A percentile compares a stretch with the other conserved stretches of the same genome.
These are phyloP conservation scores for Ladona fulva DNA, from an alignment of 1,140 invertebrate species.

Conservation along the genomic window DNA sequence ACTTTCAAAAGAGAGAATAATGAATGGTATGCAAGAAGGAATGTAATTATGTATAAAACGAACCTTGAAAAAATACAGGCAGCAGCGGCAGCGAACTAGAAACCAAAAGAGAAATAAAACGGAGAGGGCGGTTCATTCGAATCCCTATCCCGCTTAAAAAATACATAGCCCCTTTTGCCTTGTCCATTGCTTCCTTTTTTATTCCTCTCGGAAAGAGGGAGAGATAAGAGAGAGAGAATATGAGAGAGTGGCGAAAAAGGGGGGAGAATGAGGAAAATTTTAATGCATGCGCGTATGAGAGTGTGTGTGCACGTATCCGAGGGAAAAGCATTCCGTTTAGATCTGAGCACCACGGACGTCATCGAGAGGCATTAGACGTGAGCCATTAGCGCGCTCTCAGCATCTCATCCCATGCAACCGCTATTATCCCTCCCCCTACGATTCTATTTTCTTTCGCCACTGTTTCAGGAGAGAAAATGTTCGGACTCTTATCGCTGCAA, in stretches of 20 bases:
- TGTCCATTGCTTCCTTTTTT: neutral
- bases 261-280: neutral
- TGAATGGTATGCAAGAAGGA: too few species aligned
- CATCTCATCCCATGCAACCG: neutral
- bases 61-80: too few species aligned
- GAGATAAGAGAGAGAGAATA: neutral
- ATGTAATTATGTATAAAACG: too few species aligned
- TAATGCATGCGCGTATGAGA: neutral
- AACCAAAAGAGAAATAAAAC: too few species aligned
- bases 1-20: too few species aligned
- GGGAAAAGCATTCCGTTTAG: neutral
- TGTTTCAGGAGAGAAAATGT: too few species aligned
- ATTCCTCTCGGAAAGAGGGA: neutral
- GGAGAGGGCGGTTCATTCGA: too few species aligned
- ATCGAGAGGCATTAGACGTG: neutral
- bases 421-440: neutral
- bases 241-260: neutral
- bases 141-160: too few species aligned
- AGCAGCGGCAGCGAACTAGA: too few species aligned
- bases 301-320: neutral
- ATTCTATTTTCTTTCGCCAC: neutral
- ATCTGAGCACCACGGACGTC: neutral
- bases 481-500: too few species aligned
- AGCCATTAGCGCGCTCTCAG: neutral
- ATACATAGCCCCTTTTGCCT: too few species aligned